Conservation (phyloP, 1,140 invertebrate species). For the Philopotamus ludificatus region DNA sequence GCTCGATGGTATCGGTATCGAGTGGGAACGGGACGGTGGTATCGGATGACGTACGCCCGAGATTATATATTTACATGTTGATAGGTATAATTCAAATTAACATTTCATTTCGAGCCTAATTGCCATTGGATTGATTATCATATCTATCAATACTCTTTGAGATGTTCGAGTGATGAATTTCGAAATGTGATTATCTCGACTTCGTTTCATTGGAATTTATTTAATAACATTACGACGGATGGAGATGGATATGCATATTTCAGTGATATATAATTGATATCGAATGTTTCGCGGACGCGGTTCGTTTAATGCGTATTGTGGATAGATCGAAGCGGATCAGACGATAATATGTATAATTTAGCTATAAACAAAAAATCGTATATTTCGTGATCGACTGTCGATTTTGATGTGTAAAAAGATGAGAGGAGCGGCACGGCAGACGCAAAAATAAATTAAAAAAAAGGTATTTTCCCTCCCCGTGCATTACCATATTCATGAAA, state of each 20-base stretch:
- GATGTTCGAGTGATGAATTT: conserved; percentile 27
- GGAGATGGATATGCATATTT: no score
- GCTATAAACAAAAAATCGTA: no score
- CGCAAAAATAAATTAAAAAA: not conserved
- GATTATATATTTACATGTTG: not conserved
- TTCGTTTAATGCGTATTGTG: not conserved
- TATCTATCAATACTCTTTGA: conserved; percentile 29
- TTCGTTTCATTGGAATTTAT: no score
- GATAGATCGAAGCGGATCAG: not conserved
- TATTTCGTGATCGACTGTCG: no score
- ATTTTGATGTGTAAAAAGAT: no score
- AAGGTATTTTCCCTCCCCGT: not conserved
- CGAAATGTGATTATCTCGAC: conserved; percentile 32
- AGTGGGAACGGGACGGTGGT: not conserved
- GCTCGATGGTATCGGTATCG: not conserved
- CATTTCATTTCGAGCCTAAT: conserved; percentile 28
- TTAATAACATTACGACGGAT: no score
- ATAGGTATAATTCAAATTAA: conserved; percentile 8
- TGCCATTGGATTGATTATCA: conserved; percentile 33
- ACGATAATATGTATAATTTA: no score
- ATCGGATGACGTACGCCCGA: no score
- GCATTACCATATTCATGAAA: conserved; percentile 35
- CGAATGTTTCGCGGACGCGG: not conserved
- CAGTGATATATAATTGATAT: not conserved
- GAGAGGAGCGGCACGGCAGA: no score